Percentiles rank a stretch among this genome's conserved stretches.
These are phyloP conservation scores for Pangasius mekongensis DNA, from an alignment of 2,797 vertebrate genomes.

Conservation along the genomic window DNA sequence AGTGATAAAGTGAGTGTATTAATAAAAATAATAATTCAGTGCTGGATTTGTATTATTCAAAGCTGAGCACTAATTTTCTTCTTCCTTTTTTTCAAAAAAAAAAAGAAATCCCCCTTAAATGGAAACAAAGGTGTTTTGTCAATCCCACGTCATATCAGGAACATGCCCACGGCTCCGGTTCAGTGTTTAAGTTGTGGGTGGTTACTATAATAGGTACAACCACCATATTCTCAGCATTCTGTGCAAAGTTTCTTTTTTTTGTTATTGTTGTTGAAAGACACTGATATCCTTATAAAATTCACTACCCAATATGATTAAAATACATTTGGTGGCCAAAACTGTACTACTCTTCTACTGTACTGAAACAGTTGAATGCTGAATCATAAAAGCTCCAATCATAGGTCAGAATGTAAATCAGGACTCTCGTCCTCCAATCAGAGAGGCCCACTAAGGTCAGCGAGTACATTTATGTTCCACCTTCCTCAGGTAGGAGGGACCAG, in stretches of 20 bases:
- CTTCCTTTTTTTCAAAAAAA: background rate
- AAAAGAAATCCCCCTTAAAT: background rate
- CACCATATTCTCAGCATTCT: background rate
- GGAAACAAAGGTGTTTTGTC: conserved; percentile 22
- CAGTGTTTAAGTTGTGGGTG: background rate
- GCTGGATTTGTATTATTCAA: background rate
- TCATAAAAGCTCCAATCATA: conserved; percentile 15
- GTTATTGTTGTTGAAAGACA: background rate
- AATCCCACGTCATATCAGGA: background rate
- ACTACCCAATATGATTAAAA: background rate
- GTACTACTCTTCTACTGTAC: background rate
- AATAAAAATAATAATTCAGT: background rate
- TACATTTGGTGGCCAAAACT: background rate
- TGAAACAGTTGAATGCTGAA: background rate
- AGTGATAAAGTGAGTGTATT: background rate
- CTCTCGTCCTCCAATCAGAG: conserved; percentile 42
- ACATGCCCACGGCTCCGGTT: background rate
- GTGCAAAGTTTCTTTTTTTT: no score
- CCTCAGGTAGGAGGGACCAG: conserved; percentile 41
- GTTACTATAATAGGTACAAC: conserved; percentile 22
- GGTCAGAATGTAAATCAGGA: conserved; percentile 38
- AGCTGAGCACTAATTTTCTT: background rate
- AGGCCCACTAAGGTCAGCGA: conserved; percentile 47
- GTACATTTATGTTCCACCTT: conserved; percentile 44
- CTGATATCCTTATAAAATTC: background rate